These are phyloP conservation scores for Porites evermanni DNA, from an alignment of 92 coral and sea anemone genomes.

Conservation along the genomic window DNA sequence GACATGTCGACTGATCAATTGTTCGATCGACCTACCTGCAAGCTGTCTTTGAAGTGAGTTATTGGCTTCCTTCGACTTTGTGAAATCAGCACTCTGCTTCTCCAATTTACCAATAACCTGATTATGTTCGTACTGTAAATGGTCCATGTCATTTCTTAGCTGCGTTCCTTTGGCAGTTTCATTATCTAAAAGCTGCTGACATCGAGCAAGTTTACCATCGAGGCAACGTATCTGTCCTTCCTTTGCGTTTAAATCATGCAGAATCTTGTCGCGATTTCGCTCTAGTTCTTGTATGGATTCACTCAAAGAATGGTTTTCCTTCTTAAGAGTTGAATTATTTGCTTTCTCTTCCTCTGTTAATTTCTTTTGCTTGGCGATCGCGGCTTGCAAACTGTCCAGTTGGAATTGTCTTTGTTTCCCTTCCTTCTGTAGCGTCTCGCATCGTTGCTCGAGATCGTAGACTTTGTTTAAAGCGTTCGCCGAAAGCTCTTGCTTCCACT, in stretches of 20 bases:
- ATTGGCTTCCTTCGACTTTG: constrained; percentile 77
- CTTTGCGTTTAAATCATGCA: constrained; percentile 78
- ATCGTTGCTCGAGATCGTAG: constrained; percentile 78
- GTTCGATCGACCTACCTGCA: constrained; percentile 61
- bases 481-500: constrained; percentile 88
- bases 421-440: constrained; percentile 85
- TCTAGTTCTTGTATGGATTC: constrained; percentile 85
- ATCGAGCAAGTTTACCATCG: constrained; percentile 76
- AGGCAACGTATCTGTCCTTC: constrained; percentile 81
- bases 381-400: constrained; percentile 80
- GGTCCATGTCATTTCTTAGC: constrained; percentile 75
- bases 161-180: constrained; percentile 65
- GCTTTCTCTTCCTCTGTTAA: constrained; percentile 83
- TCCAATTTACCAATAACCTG: constrained; percentile 68
- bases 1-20: not conserved
- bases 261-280: constrained; percentile 72
- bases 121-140: constrained; percentile 61
- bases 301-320: constrained; percentile 73
- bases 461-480: constrained; percentile 80
- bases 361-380: constrained; percentile 85
- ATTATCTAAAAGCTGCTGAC: constrained; percentile 73
- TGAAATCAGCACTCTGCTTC: constrained; percentile 73
- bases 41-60: constrained; percentile 73
- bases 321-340: constrained; percentile 56
- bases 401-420: constrained; percentile 90